These are phyloP conservation scores for Hylyphantes graminicola DNA, from an alignment of 1,140 invertebrate species.

Conservation along the genomic window DNA sequence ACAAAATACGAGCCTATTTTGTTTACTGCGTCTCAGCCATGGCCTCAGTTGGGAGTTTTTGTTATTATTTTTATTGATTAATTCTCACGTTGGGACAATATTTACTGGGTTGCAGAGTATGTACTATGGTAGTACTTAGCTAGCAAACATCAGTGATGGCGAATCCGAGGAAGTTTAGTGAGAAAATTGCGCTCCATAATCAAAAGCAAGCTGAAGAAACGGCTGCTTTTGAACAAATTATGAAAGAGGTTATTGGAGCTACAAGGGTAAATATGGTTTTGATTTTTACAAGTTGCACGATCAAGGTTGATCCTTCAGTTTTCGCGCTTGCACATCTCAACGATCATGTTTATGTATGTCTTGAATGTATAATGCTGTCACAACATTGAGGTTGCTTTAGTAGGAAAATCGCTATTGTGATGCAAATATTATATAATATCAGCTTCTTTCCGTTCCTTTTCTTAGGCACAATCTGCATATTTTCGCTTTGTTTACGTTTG, in stretches of 20 bases:
- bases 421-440: not conserved
- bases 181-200: conserved; percentile 97
- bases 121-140: conserved; percentile 30
- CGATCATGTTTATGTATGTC: conserved; percentile 48
- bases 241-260: conserved; percentile 92
- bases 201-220: conserved; percentile 98
- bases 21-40: conserved; percentile 54
- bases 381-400: conserved; percentile 37
- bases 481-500: not conserved
- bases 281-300: not conserved
- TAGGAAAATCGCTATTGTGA: not conserved
- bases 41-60: conserved; percentile 1
- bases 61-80: conserved; percentile 59
- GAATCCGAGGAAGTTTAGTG: conserved; percentile 97
- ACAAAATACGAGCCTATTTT: conserved; percentile 24
- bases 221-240: conserved; percentile 94
- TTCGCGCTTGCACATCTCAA: conserved; percentile 2
- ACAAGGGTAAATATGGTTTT: conserved; percentile 69
- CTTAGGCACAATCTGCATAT: not conserved
- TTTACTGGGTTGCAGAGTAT: conserved; percentile 59
- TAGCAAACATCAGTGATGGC: conserved; percentile 65
- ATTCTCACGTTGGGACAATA: conserved; percentile 54
- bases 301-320: not conserved
- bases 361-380: conserved; percentile 44
- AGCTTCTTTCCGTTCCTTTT: not conserved